Base-by-base conservation (phyloP, 2,797 vertebrate genomes). In the Myripristis murdjan region DNA sequence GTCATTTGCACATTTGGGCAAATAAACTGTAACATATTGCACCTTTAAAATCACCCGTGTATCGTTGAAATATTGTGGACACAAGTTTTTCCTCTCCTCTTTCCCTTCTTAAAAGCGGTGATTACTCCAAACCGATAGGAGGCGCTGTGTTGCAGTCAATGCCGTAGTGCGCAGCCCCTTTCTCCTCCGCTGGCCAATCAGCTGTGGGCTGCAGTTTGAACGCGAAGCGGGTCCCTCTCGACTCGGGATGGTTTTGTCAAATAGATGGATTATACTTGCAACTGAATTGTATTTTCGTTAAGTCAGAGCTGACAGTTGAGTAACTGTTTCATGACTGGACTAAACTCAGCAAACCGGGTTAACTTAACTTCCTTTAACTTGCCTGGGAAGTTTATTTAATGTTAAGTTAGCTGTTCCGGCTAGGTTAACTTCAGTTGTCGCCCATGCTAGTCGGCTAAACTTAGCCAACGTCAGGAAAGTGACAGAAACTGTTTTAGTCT, bases 211-310 rank as follows among this genome's bases (percentile, higher is more conserved):
- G 7, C 49, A 48, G 57, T 92, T 93, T 92, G 84, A 93, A 92
- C 72, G 31, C 22, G 63, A 66, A 72, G 90, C 88, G 87, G 88
- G 44, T 70, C n/a, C n/a, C n/a, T n/a, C n/a, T n/a, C n/a, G n/a
- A n/a, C 0, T 9, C n/a, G 48, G 12, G 20, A 26, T 15, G 51
- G 10, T 16, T 6, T 16, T 43, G 12, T 43, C 15, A 43, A 41
- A 9, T 1, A 37, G 3, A 31, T 16, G 0, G 5, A 2, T 11
- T 61, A 1, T 56, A 68, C 24, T 20, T 0, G 3, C 0, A 2
- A 0, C 31, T 58, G 7, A 14, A 0, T 4, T 24, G 0, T 5
- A 9, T 2, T 39, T 46, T 23, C 0, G 16, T 1, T 18, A 1
- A 12, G 3, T n/a, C 2, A 20, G 1, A 26, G 26, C 24, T 47